A percentile compares a stretch with the other conserved stretches of the same genome.
Evolutionary conservation across 2,888 invertebrate genomes (phyloP).

Genomic region (Nycteola revayana): DNA sequence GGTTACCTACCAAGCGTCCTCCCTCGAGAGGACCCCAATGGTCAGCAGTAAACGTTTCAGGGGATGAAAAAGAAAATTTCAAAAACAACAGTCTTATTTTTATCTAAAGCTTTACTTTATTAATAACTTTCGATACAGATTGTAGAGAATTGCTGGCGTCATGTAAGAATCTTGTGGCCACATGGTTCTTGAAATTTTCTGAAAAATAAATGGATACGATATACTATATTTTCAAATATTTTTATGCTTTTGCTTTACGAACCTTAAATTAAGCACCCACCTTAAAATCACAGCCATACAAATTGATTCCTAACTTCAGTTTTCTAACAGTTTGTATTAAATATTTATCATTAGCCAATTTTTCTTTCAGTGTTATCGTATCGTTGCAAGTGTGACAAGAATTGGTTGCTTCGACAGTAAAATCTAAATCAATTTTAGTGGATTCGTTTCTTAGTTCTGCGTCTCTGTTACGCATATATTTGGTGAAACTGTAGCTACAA

Average conservation of each 20-base stretch:
- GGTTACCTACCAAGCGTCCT: too few species aligned
- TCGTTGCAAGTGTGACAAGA: conserved; percentile 62
- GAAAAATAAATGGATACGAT: conserved; percentile 36
- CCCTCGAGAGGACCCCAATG: too few species aligned
- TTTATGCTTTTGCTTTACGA: neutral
- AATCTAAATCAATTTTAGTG: conserved; percentile 8
- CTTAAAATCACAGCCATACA: conserved; percentile 75
- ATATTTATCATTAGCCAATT: conserved; percentile 47
- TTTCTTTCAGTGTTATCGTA: conserved; percentile 49
- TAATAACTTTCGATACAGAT: conserved; percentile 65
- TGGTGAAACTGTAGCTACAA: conserved; percentile 57
- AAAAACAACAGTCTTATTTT: too few species aligned
- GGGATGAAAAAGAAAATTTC: too few species aligned
- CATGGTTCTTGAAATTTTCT: conserved; percentile 68
- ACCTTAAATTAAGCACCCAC: conserved; percentile 30
- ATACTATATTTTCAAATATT: too few species aligned
- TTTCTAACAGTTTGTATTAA: conserved; percentile 59
- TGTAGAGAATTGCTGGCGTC: conserved; percentile 62
- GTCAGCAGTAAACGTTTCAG: too few species aligned
- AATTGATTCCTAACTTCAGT: conserved; percentile 67
- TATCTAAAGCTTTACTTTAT: too few species aligned
- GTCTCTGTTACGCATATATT: conserved; percentile 61
- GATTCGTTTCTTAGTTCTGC: conserved; percentile 28
- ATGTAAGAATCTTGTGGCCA: conserved; percentile 66
- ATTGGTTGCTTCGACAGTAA: conserved; percentile 26